Base-by-base conservation (phyloP, 2,797 vertebrate species). In the Linurgus olivaceus region DNA sequence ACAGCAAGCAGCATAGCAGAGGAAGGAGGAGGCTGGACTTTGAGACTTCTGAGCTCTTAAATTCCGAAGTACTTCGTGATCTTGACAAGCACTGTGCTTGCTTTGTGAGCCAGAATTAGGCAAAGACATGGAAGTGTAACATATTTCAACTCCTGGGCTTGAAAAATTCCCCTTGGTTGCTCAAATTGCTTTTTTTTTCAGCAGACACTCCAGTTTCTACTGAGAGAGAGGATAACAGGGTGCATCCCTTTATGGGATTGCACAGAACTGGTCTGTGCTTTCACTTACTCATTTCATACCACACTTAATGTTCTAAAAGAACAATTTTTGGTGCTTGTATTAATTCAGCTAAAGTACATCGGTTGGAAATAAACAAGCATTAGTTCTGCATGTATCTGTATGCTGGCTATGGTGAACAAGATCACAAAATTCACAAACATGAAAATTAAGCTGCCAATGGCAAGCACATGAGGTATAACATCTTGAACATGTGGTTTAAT, bases 381-480 rank as follows among this genome's bases (percentile, higher is more conserved):
- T 93, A 90, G 55, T 91, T 97, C 47, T 96, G 96, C 88, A 63
- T 67, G 11, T 89, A 86, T 90, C 75, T 65, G 24, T 77, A 55
- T 94, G 33, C 82, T 96, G 77, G 67, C 90, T 96, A 85, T 20
- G 61, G 48, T 84, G 48, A 96, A 62, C 19, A 77, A 74, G 59
- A 62, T 71, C 87, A 96, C 66, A 90, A 77, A 96, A 93, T 45
- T 55, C 75, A 66, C 47, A 94, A 68, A 88, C 71, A 63, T 86
- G 51, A 84, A 96, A 95, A 94, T 94, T 90, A 83, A 63, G 31
- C 68, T 63, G 70, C 88, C 87, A 93, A 17, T 95, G 86, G 29
- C 80, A 91, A 96, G 35, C 12, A 38, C 47, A 72, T 77, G 58
- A 83, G 62, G 37, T 78, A n/a, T 70, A 94, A 78, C 40, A 54